phyloP scores from a whole-genome alignment of 2,797 vertebrate species.

The Spea hammondii region DNA sequence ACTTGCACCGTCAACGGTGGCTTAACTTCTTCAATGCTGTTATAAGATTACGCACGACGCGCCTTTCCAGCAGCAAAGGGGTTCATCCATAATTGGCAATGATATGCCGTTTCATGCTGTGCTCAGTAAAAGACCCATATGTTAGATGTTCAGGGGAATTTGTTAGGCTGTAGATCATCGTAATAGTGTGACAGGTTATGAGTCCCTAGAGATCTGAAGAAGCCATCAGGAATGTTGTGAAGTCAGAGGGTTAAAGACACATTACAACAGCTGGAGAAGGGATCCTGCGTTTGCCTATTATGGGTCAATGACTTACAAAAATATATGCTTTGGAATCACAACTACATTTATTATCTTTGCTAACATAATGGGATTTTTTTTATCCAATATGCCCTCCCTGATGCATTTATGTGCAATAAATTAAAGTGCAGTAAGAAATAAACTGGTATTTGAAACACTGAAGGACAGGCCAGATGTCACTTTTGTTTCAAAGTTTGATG shows the following conservation, averaged over 20 bases:
- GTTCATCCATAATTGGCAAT: conserved; percentile 74
- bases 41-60: conserved; percentile 25
- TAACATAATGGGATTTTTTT: conserved; percentile 28
- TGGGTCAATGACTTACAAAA: conserved; percentile 72
- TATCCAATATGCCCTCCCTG: not conserved
- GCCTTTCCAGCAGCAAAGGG: conserved; percentile 59
- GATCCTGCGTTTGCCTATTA: conserved; percentile 66
- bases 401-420: not conserved
- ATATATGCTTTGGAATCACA: conserved; percentile 56
- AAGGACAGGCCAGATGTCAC: not conserved
- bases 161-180: conserved; percentile 76
- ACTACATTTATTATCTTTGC: conserved; percentile 55
- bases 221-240: conserved; percentile 76
- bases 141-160: conserved; percentile 79
- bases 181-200: conserved; percentile 70
- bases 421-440: conserved; percentile 12
- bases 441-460: conserved; percentile 4
- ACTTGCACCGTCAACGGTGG: not conserved
- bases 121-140: conserved; percentile 81
- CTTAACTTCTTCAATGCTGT: conserved; percentile 34
- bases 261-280: conserved; percentile 83
- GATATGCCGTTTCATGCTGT: conserved; percentile 74
- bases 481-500: not conserved
- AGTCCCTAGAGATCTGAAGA: conserved; percentile 74
- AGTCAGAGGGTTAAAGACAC: conserved; percentile 82